These are phyloP conservation scores for Macrophya alboannulata DNA, from an alignment of 2,888 invertebrate genomes.

Conservation along the genomic window DNA sequence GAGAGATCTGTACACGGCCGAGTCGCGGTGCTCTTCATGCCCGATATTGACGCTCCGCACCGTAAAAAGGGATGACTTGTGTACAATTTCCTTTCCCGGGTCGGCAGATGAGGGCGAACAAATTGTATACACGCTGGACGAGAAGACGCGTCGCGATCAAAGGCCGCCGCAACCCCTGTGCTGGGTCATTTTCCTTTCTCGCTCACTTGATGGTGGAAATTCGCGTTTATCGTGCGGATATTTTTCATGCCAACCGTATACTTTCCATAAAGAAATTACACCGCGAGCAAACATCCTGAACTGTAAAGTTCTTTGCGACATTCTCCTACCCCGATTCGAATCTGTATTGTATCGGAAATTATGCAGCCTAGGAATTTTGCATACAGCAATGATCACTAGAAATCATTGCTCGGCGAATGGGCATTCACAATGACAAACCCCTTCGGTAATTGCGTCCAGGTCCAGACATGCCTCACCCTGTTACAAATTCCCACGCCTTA, in stretches of 20 bases:
- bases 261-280: neutral
- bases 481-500: neutral
- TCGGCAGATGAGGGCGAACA: neutral
- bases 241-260: constrained; percentile 23
- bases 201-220: constrained; percentile 8
- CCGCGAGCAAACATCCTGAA: neutral
- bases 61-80: constrained; percentile 24
- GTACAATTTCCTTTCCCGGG: constrained; percentile 14
- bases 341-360: neutral
- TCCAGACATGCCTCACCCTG: neutral
- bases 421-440: neutral
- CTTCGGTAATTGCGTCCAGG: neutral
- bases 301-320: neutral
- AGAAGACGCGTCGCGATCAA: constrained; percentile 39
- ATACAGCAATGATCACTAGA: neutral
- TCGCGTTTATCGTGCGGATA: constrained; percentile 18
- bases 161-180: constrained; percentile 12
- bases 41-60: constrained; percentile 36
- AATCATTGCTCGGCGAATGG: neutral
- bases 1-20: neutral
- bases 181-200: neutral
- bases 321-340: neutral
- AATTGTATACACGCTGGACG: neutral
- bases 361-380: neutral
- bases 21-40: constrained; percentile 17